These are phyloP conservation scores for Imbricaverruca yamaguchii DNA, from an alignment of 2,888 invertebrate species.

Conservation along the genomic window DNA sequence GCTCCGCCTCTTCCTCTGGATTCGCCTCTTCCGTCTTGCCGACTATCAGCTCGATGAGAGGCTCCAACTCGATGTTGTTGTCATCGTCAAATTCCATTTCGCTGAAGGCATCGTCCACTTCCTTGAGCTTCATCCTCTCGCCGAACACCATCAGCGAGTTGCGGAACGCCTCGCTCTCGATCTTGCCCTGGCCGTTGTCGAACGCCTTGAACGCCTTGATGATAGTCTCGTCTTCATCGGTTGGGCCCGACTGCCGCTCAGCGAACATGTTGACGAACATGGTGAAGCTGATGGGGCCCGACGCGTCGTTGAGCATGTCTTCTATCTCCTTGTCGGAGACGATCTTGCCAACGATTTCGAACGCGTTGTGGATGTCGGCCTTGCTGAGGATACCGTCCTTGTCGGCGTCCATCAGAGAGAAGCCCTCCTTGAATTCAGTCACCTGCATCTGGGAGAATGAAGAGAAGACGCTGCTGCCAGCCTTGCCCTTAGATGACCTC, in stretches of 20 bases:
- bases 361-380: slow-evolving; percentile 81
- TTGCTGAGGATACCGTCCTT: slow-evolving; percentile 81
- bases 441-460: slow-evolving; percentile 95
- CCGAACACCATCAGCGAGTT: slow-evolving; percentile 88
- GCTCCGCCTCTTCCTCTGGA: neutral
- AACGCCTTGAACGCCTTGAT: slow-evolving; percentile 86
- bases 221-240: slow-evolving; percentile 86
- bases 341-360: slow-evolving; percentile 84
- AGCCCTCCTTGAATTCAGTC: slow-evolving; percentile 94
- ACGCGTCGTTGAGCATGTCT: slow-evolving; percentile 76
- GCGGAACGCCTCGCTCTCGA: slow-evolving; percentile 73
- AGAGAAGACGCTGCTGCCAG: slow-evolving; percentile 89
- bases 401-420: slow-evolving; percentile 92
- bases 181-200: slow-evolving; percentile 62
- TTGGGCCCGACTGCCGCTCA: slow-evolving; percentile 80
- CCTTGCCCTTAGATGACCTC: slow-evolving; percentile 51
- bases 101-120: slow-evolving; percentile 86
- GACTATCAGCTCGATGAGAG: slow-evolving; percentile 79
- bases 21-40: slow-evolving; percentile 68
- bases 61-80: slow-evolving; percentile 78
- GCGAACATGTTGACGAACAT: slow-evolving; percentile 87
- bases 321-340: slow-evolving; percentile 85
- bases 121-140: slow-evolving; percentile 80
- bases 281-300: slow-evolving; percentile 91
- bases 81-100: slow-evolving; percentile 87